These are phyloP conservation scores for Halcyon smyrnensis DNA, from an alignment of 2,797 vertebrate species.

Conservation along the genomic window DNA sequence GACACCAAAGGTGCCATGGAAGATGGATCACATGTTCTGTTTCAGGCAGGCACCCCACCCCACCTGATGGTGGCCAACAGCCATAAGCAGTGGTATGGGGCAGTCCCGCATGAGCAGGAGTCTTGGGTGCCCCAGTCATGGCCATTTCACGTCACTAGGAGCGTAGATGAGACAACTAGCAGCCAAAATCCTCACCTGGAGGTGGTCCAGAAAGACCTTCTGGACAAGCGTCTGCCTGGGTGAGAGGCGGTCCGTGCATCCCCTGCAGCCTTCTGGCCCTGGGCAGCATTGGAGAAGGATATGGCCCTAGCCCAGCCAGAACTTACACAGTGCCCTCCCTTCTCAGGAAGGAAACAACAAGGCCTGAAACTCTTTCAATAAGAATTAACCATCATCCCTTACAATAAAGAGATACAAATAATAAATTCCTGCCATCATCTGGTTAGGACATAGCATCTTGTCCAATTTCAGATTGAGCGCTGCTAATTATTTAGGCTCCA, in stretches of 20 bases:
- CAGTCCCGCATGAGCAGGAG: neutral
- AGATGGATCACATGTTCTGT: fast-evolving
- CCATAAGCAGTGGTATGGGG: neutral
- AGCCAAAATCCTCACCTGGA: neutral
- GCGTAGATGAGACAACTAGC: neutral
- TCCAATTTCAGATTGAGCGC: neutral
- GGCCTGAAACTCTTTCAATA: neutral
- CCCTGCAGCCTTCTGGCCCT: neutral
- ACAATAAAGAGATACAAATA: neutral
- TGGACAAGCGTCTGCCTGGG: neutral
- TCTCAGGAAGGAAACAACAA: neutral
- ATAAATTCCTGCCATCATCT: neutral
- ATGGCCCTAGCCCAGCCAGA: neutral
- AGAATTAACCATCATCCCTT: neutral
- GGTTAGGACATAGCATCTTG: neutral
- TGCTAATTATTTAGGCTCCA: neutral
- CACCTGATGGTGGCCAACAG: fast-evolving
- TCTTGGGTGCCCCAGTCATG: neutral
- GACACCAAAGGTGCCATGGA: neutral
- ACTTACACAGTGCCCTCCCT: neutral
- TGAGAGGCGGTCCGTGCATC: fast-evolving
- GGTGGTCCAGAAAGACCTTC: neutral
- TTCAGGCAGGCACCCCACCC: neutral
- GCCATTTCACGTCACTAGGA: neutral
- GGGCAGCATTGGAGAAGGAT: neutral